Base-by-base conservation (phyloP, 2,797 vertebrate species). In the Urophycis tenuis region DNA sequence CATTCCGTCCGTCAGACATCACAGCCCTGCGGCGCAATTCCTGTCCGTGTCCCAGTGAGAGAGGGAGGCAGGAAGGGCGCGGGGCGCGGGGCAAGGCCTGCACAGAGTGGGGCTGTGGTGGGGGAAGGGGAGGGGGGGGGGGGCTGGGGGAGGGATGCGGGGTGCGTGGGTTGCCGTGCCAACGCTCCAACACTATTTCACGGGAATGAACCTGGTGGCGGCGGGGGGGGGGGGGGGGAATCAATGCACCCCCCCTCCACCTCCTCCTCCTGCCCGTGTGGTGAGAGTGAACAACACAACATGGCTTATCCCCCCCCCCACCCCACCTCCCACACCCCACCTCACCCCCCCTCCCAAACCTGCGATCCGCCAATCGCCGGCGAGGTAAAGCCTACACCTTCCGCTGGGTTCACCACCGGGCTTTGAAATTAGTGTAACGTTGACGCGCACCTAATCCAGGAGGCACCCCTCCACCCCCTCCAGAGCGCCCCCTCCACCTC, bases 341-440 rank as follows among this genome's bases (percentile, higher is more conserved):
- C 53, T 3, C 39, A 84, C 81, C 85, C 82, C 79, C 88, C 93
- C 93, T 93, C 93, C 91, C 77, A 86, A 82, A 74, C 82, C 84
- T 82, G 36, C 36, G 36, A 5, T 80, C 92, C 92, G 92, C 92
- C 93, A 94, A 91, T 93, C 92, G 87, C 89, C 88, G 88, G 84
- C 89, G 89, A 22, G 92, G 88, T 80, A 85, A 89, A 93, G 91
- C 91, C 89, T 90, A 89, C 88, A 91, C 91, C 91, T 90, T 91
- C 88, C 89, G 17, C 89, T 90, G 93, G 92, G 93, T 93, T 93
- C 92, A 90, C 92, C 93, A 93, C 79, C 93, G 94, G 93, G 93
- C 94, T 94, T 93, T 94, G 92, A 94, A 94, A 94, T 94, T 94
- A 94, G 93, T 93, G 91, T 93, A 94, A 93, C 93, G 91, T 93